A percentile compares a stretch with the other conserved stretches of the same genome.
Conservation (phyloP, 2,797 vertebrate genomes). For the Catamblyrhynchus diadema region DNA sequence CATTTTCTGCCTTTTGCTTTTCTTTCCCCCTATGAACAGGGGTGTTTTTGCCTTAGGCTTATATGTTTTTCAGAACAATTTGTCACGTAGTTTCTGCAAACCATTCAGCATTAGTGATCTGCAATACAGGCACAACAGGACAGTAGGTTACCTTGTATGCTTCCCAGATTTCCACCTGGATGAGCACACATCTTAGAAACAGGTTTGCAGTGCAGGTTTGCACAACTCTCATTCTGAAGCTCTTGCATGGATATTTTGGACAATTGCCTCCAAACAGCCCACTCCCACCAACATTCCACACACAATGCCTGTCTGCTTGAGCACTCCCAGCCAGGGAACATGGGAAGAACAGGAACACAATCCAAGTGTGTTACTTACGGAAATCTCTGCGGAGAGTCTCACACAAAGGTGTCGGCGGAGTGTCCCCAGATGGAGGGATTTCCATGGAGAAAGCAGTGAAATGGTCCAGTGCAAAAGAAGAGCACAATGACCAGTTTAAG, state of each 20-base stretch:
- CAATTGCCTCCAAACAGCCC: background rate
- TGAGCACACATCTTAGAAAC: background rate
- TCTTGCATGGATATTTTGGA: background rate
- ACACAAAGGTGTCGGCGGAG: background rate
- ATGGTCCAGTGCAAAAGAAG: background rate
- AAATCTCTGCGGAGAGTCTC: background rate
- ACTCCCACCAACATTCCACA: background rate
- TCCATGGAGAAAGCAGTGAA: constrained; percentile 5
- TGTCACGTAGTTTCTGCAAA: background rate
- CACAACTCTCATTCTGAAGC: background rate
- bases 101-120: background rate
- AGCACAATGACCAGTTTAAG: background rate
- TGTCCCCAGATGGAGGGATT: background rate
- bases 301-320: rapidly evolving
- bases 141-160: rapidly evolving
- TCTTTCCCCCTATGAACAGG: rapidly evolving
- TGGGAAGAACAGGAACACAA: background rate
- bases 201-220: background rate
- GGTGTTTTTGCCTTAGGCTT: background rate
- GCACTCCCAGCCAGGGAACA: background rate
- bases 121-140: background rate
- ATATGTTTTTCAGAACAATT: background rate
- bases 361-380: background rate
- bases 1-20: background rate
- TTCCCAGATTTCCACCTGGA: background rate